These are phyloP conservation scores for Mirza zaza DNA, from an alignment of 2,113 vertebrate genomes.

Conservation along the genomic window DNA sequence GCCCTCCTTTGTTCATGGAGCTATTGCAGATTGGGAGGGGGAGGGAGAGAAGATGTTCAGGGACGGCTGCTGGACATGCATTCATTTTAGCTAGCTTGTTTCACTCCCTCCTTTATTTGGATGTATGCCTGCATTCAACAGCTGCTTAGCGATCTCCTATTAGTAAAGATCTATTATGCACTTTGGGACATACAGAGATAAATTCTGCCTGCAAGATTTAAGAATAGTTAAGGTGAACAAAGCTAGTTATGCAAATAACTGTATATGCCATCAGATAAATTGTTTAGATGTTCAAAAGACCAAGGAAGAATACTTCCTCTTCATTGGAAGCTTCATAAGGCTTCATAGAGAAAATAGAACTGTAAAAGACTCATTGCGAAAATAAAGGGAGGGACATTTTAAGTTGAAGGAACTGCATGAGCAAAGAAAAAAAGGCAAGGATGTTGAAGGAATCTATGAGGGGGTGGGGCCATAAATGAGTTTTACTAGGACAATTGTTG, in stretches of 20 bases:
- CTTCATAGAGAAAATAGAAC: background rate
- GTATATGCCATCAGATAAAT: background rate
- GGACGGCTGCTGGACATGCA: background rate
- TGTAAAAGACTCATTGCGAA: background rate
- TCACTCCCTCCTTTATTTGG: background rate
- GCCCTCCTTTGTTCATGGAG: background rate
- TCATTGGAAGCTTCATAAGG: background rate
- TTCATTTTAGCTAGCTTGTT: background rate
- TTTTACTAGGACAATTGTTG: background rate
- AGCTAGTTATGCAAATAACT: background rate
- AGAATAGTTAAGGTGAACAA: background rate
- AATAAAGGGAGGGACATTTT: background rate
- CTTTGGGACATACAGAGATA: background rate
- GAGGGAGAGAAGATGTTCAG: background rate
- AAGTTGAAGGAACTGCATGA: background rate
- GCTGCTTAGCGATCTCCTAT: background rate
- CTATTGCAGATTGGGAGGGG: background rate
- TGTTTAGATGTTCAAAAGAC: background rate
- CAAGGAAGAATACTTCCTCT: background rate
- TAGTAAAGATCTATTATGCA: background rate
- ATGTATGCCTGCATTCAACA: background rate
- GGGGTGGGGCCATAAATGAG: background rate
- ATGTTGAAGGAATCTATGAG: background rate
- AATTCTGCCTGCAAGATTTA: background rate
- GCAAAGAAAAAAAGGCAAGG: background rate